Conservation (phyloP, 2,888 invertebrate genomes). For the Strigamia transsilvanica region DNA sequence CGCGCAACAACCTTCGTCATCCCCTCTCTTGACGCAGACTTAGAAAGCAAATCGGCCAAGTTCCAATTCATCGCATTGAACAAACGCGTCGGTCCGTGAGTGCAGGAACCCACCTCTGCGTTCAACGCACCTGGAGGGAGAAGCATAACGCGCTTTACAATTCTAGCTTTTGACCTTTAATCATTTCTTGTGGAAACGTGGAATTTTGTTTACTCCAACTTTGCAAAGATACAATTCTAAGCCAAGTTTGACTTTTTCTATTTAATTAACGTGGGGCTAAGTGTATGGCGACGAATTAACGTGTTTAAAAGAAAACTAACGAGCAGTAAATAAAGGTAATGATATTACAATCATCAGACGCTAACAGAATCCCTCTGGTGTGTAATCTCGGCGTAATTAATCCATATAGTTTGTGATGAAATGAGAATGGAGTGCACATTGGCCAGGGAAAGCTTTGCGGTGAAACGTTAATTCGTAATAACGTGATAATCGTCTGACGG, state of each 20-base stretch:
- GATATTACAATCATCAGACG: background rate
- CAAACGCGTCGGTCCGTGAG: conserved; percentile 44
- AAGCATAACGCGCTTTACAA: background rate
- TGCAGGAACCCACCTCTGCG: conserved; percentile 40
- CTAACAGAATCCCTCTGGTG: conserved; percentile 21
- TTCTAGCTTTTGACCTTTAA: conserved; percentile 43
- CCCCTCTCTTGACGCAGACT: conserved; percentile 24
- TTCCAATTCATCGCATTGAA: conserved; percentile 31
- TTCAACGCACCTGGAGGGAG: conserved; percentile 49
- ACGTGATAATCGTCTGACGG: conserved; percentile 44
- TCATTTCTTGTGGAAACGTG: conserved; percentile 1
- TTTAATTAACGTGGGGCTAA: too few species aligned
- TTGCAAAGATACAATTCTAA: background rate
- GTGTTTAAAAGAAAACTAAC: background rate
- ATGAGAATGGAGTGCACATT: conserved; percentile 43
- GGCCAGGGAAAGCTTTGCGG: conserved; percentile 36
- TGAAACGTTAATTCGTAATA: conserved; percentile 43
- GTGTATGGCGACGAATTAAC: background rate
- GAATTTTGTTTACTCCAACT: background rate
- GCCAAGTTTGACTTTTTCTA: too few species aligned
- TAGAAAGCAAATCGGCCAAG: conserved; percentile 33
- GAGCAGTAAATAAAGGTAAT: conserved; percentile 12
- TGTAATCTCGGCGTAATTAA: conserved; percentile 42
- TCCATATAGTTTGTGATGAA: conserved; percentile 24
- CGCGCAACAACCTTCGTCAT: background rate